Percentiles rank a stretch among this genome's conserved stretches.
phyloP scores from a whole-genome alignment of 2,888 invertebrate species.

The Tenthredo amoena region DNA sequence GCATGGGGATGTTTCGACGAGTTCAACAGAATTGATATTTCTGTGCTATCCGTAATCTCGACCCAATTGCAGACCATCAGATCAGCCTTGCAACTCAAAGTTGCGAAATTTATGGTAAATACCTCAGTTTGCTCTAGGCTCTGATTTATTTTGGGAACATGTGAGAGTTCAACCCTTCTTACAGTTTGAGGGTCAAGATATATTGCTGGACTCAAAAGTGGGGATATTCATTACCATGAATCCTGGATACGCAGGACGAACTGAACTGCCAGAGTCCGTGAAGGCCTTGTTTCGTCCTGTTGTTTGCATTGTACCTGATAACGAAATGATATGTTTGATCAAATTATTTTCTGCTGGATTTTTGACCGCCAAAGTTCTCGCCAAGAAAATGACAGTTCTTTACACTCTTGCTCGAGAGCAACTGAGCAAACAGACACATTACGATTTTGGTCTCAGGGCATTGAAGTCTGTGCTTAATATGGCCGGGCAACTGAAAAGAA shows the following conservation, averaged over 20 bases:
- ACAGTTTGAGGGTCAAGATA: constrained; percentile 92
- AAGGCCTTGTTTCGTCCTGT: constrained; percentile 95
- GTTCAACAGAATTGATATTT: constrained; percentile 95
- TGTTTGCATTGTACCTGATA: constrained; percentile 94
- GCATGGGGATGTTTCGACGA: constrained; percentile 98
- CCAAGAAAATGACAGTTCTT: constrained; percentile 96
- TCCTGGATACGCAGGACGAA: constrained; percentile 95
- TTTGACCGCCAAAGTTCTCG: constrained; percentile 91
- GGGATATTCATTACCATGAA: constrained; percentile 98
- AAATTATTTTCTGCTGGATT: constrained; percentile 96
- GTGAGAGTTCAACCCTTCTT: constrained; percentile 49
- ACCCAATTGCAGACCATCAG: constrained; percentile 94
- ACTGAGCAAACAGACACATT: constrained; percentile 95
- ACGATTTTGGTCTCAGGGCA: constrained; percentile 95
- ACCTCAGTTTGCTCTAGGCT: not conserved
- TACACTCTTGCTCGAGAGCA: constrained; percentile 93
- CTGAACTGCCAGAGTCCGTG: constrained; percentile 94
- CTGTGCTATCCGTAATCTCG: constrained; percentile 95
- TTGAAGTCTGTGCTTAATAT: constrained; percentile 94
- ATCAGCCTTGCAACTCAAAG: constrained; percentile 88
- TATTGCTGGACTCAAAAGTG: constrained; percentile 89
- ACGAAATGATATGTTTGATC: constrained; percentile 95
- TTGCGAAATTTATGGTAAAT: constrained; percentile 87
- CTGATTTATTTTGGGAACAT: not conserved
- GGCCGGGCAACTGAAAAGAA: constrained; percentile 93